A percentile compares a stretch with the other conserved stretches of the same genome.
Evolutionary conservation across 2,113 vertebrate species (phyloP).

Genomic region (Heterotis niloticus): DNA sequence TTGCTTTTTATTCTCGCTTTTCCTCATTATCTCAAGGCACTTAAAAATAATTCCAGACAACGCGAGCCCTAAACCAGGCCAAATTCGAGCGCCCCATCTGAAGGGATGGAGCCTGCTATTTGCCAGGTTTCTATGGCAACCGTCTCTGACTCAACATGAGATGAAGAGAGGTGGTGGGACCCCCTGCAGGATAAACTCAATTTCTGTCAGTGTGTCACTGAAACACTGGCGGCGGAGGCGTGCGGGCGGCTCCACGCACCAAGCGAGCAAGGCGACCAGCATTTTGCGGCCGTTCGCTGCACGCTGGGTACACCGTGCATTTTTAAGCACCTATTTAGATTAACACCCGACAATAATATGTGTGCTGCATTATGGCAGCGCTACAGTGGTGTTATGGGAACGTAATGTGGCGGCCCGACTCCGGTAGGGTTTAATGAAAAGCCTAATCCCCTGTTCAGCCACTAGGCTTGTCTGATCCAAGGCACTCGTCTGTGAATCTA

Average conservation of each 20-base stretch:
- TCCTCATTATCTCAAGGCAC: slow-evolving; percentile 7
- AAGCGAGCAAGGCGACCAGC: not conserved
- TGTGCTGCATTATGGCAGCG: not conserved
- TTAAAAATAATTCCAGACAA: slow-evolving; percentile 23
- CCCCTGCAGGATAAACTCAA: slow-evolving; percentile 30
- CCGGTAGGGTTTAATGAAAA: slow-evolving; percentile 6
- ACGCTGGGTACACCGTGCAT: not conserved
- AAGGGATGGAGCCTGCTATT: slow-evolving; percentile 51
- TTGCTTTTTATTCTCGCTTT: not conserved
- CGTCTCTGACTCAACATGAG: slow-evolving; percentile 58
- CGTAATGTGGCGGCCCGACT: not conserved
- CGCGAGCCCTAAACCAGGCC: slow-evolving; percentile 40
- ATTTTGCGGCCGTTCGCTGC: not conserved
- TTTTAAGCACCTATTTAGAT: not conserved
- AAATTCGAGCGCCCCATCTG: slow-evolving; percentile 60
- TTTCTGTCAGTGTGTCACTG: slow-evolving; percentile 27
- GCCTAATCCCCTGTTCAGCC: slow-evolving; percentile 15
- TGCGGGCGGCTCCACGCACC: slow-evolving; percentile 47
- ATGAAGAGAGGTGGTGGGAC: slow-evolving; percentile 49
- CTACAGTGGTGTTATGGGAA: not conserved
- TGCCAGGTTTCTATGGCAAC: slow-evolving; percentile 67
- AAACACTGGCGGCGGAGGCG: not conserved
- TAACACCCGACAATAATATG: not conserved
- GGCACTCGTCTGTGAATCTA: slow-evolving; percentile 13
- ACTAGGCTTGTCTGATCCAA: slow-evolving; percentile 9